Conservation (phyloP, 2,113 vertebrate genomes). For the Poecile atricapillus region DNA sequence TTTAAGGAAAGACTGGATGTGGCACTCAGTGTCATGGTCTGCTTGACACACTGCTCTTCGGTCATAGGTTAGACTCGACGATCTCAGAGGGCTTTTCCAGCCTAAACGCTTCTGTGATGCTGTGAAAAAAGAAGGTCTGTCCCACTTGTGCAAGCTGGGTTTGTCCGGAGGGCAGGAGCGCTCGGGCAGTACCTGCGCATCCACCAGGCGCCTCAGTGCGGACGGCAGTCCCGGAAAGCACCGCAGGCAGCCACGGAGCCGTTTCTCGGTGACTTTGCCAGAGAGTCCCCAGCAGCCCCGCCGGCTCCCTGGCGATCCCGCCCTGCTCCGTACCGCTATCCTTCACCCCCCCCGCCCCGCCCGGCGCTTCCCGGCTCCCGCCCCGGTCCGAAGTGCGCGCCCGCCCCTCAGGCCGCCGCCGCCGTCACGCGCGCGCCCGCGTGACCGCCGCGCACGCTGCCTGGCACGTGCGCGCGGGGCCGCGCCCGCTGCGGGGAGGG, state of each 20-base stretch:
- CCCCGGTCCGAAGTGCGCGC: not conserved
- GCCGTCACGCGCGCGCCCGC: not conserved
- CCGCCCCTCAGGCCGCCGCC: not conserved
- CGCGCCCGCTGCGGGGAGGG: not conserved
- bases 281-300: not conserved
- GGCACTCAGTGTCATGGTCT: not conserved
- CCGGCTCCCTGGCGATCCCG: not conserved
- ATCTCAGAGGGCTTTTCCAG: not conserved
- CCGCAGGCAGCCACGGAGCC: not conserved
- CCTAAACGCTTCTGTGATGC: not conserved
- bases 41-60: not conserved
- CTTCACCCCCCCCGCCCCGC: not conserved
- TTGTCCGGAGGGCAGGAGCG: not conserved
- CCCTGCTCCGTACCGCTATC: not conserved
- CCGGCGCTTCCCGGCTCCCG: not conserved
- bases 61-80: not conserved
- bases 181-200: not conserved
- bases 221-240: rapidly evolving
- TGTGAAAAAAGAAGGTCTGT: not conserved
- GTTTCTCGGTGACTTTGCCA: too few species aligned
- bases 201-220: rapidly evolving
- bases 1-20: not conserved
- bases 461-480: not conserved
- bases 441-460: not conserved
- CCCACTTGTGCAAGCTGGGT: not conserved